phyloP scores from a whole-genome alignment of 2,888 invertebrate genomes.

The Lasius platythorax region DNA sequence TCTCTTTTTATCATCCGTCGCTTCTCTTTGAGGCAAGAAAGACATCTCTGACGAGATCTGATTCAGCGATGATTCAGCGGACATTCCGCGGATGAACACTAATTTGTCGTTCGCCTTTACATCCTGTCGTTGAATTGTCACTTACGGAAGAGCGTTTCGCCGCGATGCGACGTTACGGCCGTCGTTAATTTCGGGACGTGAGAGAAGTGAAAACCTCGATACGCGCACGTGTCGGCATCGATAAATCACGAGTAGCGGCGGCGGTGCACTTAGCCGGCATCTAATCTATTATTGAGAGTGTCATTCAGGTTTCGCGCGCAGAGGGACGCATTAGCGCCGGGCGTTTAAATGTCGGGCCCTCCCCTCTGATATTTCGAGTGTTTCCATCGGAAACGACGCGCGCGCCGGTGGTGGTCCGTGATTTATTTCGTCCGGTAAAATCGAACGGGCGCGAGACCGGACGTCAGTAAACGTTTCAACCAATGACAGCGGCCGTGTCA shows the following conservation, averaged over 20 bases:
- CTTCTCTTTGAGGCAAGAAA: not conserved
- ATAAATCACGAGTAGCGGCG: slow-evolving; percentile 80
- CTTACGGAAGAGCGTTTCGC: slow-evolving; percentile 27
- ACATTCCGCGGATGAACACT: not conserved
- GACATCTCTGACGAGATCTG: not conserved
- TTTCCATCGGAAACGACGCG: slow-evolving; percentile 55
- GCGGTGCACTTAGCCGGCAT: slow-evolving; percentile 82
- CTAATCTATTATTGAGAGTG: slow-evolving; percentile 85
- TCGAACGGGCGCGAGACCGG: slow-evolving; percentile 65
- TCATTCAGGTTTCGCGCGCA: slow-evolving; percentile 76
- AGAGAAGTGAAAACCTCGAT: slow-evolving; percentile 80
- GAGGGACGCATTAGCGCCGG: slow-evolving; percentile 76
- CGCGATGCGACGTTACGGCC: slow-evolving; percentile 39
- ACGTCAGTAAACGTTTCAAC: slow-evolving; percentile 33
- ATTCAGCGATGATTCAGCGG: slow-evolving; percentile 13
- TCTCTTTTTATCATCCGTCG: not conserved
- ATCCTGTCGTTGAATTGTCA: slow-evolving; percentile 27
- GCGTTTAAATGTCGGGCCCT: slow-evolving; percentile 75
- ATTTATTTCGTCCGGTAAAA: slow-evolving; percentile 74
- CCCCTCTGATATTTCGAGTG: slow-evolving; percentile 71
- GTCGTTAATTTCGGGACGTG: slow-evolving; percentile 46
- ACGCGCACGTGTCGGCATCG: slow-evolving; percentile 80
- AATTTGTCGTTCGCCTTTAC: slow-evolving; percentile 9
- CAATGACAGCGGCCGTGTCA: not conserved
- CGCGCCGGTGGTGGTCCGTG: slow-evolving; percentile 64